Conservation (phyloP, 2,113 vertebrate genomes). For the Leptocoma aspasia region DNA sequence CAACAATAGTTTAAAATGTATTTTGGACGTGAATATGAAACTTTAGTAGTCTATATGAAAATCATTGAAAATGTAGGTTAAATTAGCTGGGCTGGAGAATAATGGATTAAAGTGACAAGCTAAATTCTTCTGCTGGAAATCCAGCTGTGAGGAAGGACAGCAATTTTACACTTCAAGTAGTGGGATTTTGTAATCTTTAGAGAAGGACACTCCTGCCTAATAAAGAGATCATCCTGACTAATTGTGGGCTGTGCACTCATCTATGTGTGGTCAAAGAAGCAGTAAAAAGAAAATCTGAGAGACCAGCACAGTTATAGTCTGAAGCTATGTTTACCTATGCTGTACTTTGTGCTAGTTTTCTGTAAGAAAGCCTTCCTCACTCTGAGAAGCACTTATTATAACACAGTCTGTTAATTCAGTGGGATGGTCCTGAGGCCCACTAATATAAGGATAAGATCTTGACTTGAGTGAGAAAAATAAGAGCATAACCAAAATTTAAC, state of each 20-base stretch:
- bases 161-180: background rate
- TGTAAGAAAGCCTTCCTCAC: background rate
- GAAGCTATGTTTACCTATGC: background rate
- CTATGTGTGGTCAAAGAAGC: background rate
- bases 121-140: background rate
- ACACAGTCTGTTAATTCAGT: background rate
- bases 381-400: background rate
- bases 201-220: background rate
- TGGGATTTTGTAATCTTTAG: background rate
- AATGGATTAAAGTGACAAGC: background rate
- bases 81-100: background rate
- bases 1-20: background rate
- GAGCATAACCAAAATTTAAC: background rate
- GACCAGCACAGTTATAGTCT: background rate
- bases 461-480: background rate
- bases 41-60: background rate
- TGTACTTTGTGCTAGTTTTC: background rate
- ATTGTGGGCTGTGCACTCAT: background rate
- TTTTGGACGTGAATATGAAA: slow-evolving; percentile 26
- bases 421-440: background rate
- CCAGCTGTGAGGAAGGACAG: background rate
- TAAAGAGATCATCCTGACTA: background rate
- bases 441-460: background rate
- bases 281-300: background rate
- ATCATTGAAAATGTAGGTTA: background rate